These are phyloP conservation scores for Blastobasis lacticolella DNA, from an alignment of 2,888 invertebrate genomes.

Conservation along the genomic window DNA sequence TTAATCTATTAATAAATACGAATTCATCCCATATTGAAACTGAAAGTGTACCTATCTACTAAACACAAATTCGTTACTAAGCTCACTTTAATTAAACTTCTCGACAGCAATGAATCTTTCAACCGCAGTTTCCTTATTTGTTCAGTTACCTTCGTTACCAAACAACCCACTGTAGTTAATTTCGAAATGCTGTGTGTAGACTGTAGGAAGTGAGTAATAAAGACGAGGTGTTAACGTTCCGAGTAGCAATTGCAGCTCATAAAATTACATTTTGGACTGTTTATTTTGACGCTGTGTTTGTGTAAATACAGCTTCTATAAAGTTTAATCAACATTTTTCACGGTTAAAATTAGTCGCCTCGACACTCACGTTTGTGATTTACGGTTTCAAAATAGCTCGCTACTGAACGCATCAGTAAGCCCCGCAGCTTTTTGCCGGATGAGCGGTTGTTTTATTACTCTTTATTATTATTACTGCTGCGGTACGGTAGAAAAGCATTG, in stretches of 20 bases:
- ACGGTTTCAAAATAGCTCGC: conserved; percentile 31
- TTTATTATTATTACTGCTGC: too few species aligned
- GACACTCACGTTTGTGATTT: conserved; percentile 22
- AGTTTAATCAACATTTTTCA: conserved; percentile 14
- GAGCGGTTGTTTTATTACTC: conserved; percentile 15
- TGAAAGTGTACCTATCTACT: too few species aligned
- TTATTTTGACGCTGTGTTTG: too few species aligned
- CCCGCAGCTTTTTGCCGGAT: conserved; percentile 29
- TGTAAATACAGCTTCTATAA: neutral
- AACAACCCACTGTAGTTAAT: conserved; percentile 18
- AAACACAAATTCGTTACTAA: conserved; percentile 20
- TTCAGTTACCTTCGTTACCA: conserved; percentile 16
- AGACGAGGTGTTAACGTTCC: conserved; percentile 17
- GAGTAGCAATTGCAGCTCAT: conserved; percentile 6
- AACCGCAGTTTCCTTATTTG: conserved; percentile 48
- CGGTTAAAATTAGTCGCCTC: conserved; percentile 27
- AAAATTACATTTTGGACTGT: conserved; percentile 1
- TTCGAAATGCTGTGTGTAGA: conserved; percentile 28
- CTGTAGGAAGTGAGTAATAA: conserved; percentile 26
- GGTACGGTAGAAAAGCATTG: too few species aligned
- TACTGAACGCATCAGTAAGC: conserved; percentile 45
- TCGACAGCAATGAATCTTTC: conserved; percentile 40
- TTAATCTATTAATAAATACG: too few species aligned
- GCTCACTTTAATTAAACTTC: conserved; percentile 44
- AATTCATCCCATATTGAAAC: too few species aligned